These are phyloP conservation scores for Parasteatoda tepidariorum DNA, from an alignment of 1,140 invertebrate species.

Conservation along the genomic window DNA sequence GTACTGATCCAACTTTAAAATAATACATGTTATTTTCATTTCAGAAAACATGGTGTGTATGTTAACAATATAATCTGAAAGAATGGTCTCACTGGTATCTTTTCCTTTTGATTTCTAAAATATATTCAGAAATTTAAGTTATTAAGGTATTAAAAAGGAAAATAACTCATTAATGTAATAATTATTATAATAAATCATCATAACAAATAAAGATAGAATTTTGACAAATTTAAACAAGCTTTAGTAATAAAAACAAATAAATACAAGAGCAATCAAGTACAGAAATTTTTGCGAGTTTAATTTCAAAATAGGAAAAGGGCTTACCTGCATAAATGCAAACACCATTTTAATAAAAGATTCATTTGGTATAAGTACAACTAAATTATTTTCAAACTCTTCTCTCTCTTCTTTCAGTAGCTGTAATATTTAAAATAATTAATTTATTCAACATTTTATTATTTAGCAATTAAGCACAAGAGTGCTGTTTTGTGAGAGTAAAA, in stretches of 20 bases:
- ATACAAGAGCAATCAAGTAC: neutral
- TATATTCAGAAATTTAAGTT: too few species aligned
- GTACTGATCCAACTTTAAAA: slow-evolving; percentile 25
- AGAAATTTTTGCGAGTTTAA: neutral
- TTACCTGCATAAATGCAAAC: slow-evolving; percentile 10
- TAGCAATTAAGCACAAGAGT: too few species aligned
- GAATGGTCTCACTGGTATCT: neutral
- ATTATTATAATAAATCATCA: too few species aligned
- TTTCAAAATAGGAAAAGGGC: neutral
- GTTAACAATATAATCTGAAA: slow-evolving; percentile 27
- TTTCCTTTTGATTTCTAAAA: slow-evolving; percentile 27
- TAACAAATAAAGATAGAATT: too few species aligned
- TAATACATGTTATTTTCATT: slow-evolving; percentile 14
- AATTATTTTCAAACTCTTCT: slow-evolving; percentile 24
- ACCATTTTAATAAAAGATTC: slow-evolving; percentile 6
- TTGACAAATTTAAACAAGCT: too few species aligned
- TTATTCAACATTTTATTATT: too few species aligned
- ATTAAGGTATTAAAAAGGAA: too few species aligned
- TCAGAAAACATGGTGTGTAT: neutral
- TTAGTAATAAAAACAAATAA: too few species aligned
- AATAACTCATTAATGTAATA: too few species aligned
- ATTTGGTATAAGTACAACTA: neutral
- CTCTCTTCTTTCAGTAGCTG: slow-evolving; percentile 1
- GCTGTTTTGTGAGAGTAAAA: too few species aligned
- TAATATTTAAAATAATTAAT: neutral